Conservation (phyloP, 2,113 vertebrate species). For the Donacobius atricapilla region DNA sequence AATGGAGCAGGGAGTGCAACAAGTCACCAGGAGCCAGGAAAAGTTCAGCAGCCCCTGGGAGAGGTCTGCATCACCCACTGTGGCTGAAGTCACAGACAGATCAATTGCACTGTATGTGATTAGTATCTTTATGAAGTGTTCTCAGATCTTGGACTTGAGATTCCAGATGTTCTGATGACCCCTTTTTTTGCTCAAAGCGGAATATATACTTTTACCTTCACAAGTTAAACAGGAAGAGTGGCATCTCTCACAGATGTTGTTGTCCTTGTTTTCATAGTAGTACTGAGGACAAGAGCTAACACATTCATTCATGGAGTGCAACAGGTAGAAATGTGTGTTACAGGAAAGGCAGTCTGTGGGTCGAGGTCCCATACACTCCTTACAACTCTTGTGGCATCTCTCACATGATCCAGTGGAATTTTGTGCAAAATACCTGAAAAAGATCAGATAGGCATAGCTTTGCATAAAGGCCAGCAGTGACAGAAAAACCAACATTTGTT, state of each 20-base stretch:
- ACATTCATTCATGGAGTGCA: constrained; percentile 74
- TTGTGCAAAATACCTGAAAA: constrained; percentile 82
- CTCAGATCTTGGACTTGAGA: neutral
- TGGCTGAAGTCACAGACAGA: neutral
- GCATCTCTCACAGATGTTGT: constrained; percentile 78
- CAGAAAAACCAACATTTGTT: neutral
- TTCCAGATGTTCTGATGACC: neutral
- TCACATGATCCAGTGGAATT: constrained; percentile 70
- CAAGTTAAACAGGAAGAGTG: constrained; percentile 86
- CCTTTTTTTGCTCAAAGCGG: neutral
- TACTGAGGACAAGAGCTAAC: constrained; percentile 78
- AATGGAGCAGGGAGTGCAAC: neutral
- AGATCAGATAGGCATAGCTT: neutral
- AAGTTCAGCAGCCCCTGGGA: neutral
- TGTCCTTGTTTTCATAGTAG: constrained; percentile 66
- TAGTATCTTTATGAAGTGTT: neutral
- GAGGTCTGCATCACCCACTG: neutral
- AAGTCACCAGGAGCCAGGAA: neutral
- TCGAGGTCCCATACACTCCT: constrained; percentile 71
- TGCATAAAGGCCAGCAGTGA: neutral
- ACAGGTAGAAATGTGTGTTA: constrained; percentile 72
- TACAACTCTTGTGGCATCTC: constrained; percentile 83
- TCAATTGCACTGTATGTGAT: neutral
- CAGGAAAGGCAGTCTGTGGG: constrained; percentile 82
- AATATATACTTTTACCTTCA: constrained; percentile 65